phyloP scores from a whole-genome alignment of 1,140 invertebrate genomes.

The Hermetia illucens region DNA sequence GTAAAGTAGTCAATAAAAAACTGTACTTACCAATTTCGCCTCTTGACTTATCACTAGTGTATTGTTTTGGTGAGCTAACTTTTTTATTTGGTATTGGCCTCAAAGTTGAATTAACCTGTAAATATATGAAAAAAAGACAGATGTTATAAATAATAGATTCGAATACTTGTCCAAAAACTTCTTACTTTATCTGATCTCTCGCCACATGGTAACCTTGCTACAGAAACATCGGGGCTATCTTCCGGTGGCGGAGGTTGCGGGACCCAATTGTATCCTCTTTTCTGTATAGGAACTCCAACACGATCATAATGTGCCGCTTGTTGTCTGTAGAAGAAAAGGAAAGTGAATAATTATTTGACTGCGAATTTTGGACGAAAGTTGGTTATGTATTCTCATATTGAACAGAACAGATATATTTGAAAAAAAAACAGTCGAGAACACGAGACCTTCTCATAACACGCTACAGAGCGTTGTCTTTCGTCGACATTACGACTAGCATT shows the following conservation, averaged over 20 bases:
- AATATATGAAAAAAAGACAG: conserved; percentile 12
- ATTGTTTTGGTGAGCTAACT: conserved; percentile 44
- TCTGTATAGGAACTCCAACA: conserved; percentile 63
- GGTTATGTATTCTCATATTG: too few species aligned
- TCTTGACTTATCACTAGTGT: conserved; percentile 22
- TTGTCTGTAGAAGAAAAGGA: conserved; percentile 36
- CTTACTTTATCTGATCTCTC: conserved; percentile 63
- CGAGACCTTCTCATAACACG: too few species aligned
- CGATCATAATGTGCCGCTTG: conserved; percentile 78
- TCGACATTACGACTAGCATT: too few species aligned
- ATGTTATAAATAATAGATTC: conserved; percentile 4
- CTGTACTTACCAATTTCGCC: conserved; percentile 12
- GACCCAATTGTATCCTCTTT: conserved; percentile 84
- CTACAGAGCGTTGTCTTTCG: too few species aligned
- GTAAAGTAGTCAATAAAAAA: too few species aligned
- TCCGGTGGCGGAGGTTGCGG: conserved; percentile 77
- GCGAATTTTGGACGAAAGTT: too few species aligned
- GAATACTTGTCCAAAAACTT: conserved; percentile 1
- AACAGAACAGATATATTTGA: too few species aligned
- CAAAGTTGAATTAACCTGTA: conserved; percentile 40
- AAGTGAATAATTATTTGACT: background rate
- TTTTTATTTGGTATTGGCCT: conserved; percentile 41
- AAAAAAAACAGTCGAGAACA: too few species aligned
- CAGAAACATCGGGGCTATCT: conserved; percentile 63
- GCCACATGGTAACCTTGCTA: conserved; percentile 64